phyloP scores from a whole-genome alignment of 2,888 invertebrate genomes.

The Drosophila meridionalis region DNA sequence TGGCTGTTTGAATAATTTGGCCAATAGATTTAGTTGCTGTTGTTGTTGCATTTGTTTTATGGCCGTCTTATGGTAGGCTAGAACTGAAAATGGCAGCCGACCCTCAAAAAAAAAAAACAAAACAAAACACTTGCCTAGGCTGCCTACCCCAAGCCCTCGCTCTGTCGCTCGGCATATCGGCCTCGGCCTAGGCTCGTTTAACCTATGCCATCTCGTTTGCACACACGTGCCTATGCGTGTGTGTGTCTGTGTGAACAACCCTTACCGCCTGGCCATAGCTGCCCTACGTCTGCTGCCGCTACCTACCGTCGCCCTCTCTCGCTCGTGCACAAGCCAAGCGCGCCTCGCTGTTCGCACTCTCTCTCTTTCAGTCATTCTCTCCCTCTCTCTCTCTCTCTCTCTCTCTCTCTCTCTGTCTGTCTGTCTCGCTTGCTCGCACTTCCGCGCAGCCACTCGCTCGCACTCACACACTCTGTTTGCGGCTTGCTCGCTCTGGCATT shows the following conservation, averaged over 20 bases:
- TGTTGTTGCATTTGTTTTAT: constrained; percentile 31
- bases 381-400: not conserved
- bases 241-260: constrained; percentile 47
- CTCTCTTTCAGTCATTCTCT: not conserved
- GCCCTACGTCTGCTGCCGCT: constrained; percentile 26
- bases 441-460: not conserved
- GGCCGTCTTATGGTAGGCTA: constrained; percentile 25
- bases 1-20: not conserved
- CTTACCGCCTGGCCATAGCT: constrained; percentile 49
- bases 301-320: constrained; percentile 21
- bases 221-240: constrained; percentile 4
- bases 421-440: not conserved
- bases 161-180: constrained; percentile 16
- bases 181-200: constrained; percentile 46
- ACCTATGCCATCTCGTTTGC: constrained; percentile 48
- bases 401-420: not conserved
- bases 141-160: not conserved
- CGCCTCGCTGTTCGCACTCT: constrained; percentile 23
- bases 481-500: constrained; percentile 9
- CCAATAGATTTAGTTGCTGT: constrained; percentile 8
- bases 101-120: not conserved
- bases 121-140: constrained; percentile 7
- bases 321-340: constrained; percentile 43
- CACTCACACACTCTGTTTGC: constrained; percentile 6
- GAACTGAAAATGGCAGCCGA: constrained; percentile 54